A percentile compares a stretch with the other conserved stretches of the same genome.
Evolutionary conservation across 1,140 invertebrate species (phyloP).

Genomic region (Brachionus plicatilis): DNA sequence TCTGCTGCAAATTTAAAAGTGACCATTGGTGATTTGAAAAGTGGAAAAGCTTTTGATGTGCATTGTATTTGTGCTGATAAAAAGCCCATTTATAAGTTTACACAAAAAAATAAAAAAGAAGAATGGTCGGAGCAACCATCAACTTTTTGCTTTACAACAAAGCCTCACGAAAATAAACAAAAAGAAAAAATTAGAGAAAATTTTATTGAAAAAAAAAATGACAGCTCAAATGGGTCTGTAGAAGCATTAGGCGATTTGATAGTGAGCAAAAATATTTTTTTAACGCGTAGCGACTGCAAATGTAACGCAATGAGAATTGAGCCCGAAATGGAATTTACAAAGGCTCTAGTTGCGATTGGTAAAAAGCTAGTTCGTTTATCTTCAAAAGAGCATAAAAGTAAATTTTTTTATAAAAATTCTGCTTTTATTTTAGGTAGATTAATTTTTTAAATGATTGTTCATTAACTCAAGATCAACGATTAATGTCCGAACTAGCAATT

Average conservation of each 20-base stretch:
- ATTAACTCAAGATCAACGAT: constrained; percentile 57
- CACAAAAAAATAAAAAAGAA: background rate
- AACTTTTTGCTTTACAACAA: constrained; percentile 58
- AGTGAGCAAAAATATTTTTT: background rate
- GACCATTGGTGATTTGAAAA: constrained; percentile 72
- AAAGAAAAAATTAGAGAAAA: background rate
- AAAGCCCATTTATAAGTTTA: too few species aligned
- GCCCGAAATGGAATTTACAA: constrained; percentile 77
- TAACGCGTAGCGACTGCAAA: constrained; percentile 45
- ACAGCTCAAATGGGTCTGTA: background rate
- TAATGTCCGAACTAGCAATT: constrained; percentile 82
- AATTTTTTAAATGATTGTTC: background rate
- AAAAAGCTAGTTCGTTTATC: constrained; percentile 78
- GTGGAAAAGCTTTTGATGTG: constrained; percentile 89
- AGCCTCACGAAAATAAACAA: constrained; percentile 61
- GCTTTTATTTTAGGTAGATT: constrained; percentile 59
- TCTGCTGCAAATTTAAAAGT: background rate
- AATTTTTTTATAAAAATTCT: constrained; percentile 7
- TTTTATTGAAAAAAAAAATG: background rate
- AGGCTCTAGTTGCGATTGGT: constrained; percentile 79
- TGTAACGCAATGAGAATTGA: constrained; percentile 62
- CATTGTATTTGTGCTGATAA: constrained; percentile 78
- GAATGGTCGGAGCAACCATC: background rate
- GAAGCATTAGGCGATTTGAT: background rate
- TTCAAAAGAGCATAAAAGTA: constrained; percentile 84